Percentiles rank a stretch among this genome's conserved stretches.
Conservation (phyloP, 2,888 invertebrate genomes). For the Sympetrum striolatum region DNA sequence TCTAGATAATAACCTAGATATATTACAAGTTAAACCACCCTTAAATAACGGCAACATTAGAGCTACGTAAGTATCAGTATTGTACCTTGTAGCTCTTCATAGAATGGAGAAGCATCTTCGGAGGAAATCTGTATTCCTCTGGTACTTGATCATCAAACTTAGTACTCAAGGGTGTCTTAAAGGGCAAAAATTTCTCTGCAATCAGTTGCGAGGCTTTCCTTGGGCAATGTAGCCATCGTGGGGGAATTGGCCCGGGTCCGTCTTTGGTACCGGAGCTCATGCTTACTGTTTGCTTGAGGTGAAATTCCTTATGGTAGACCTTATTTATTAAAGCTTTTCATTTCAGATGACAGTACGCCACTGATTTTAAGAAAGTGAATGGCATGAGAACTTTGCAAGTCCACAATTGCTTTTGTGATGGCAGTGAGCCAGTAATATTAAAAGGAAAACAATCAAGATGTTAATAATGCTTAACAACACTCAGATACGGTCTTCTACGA, state of each 20-base stretch:
- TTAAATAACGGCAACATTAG: too few relatives aligned
- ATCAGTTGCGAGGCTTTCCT: slow-evolving; percentile 77
- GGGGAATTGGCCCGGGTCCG: slow-evolving; percentile 72
- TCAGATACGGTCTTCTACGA: neutral
- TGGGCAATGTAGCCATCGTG: slow-evolving; percentile 88
- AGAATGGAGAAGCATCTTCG: slow-evolving; percentile 84
- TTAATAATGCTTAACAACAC: neutral
- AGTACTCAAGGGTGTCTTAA: slow-evolving; percentile 90
- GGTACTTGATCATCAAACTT: slow-evolving; percentile 86
- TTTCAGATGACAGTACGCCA: neutral
- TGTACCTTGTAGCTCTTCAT: slow-evolving; percentile 78
- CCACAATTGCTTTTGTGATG: neutral
- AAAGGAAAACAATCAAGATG: neutral
- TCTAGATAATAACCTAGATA: too few relatives aligned
- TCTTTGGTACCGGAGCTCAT: slow-evolving; percentile 3
- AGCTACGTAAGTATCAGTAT: slow-evolving; percentile 44
- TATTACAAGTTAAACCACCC: too few relatives aligned
- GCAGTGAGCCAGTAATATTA: neutral
- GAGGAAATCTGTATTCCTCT: slow-evolving; percentile 80
- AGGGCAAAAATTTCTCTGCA: slow-evolving; percentile 86
- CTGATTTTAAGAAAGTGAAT: neutral
- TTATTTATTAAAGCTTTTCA: neutral
- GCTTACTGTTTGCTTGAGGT: neutral
- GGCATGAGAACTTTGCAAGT: neutral
- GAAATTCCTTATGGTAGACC: neutral